These are phyloP conservation scores for Drosophila silvestris DNA, from an alignment of 2,888 invertebrate genomes.

Conservation along the genomic window DNA sequence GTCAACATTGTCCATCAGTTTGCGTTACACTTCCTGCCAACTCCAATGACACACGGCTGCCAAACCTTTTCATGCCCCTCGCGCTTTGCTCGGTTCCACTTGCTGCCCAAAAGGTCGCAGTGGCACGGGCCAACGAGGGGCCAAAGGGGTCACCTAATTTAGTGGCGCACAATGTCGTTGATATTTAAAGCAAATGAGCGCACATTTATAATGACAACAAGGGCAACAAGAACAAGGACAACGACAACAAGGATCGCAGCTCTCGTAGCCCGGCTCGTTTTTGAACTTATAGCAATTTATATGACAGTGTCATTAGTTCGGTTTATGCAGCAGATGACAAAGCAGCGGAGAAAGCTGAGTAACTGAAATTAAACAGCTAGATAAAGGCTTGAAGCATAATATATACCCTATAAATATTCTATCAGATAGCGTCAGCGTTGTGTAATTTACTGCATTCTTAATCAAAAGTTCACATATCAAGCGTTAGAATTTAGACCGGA, in stretches of 20 bases:
- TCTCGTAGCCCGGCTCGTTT: conserved; percentile 26
- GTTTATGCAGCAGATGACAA: conserved; percentile 36
- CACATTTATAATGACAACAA: conserved; percentile 79
- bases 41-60: conserved; percentile 37
- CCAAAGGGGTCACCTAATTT: conserved; percentile 63
- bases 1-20: conserved; percentile 69
- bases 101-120: conserved; percentile 74
- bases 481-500: neutral
- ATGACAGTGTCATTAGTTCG: conserved; percentile 64
- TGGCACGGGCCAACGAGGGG: conserved; percentile 22
- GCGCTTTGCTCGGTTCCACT: conserved; percentile 70
- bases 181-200: conserved; percentile 79
- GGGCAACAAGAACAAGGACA: conserved; percentile 33
- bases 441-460: neutral
- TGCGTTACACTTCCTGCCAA: conserved; percentile 55
- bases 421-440: neutral
- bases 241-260: conserved; percentile 51
- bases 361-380: neutral
- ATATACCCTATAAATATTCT: conserved; percentile 4
- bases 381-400: conserved; percentile 1
- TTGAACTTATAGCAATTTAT: conserved; percentile 59
- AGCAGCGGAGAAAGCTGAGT: conserved; percentile 9
- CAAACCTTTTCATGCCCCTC: conserved; percentile 64
- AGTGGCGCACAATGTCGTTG: conserved; percentile 74
- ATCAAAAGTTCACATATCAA: neutral